A percentile compares a stretch with the other conserved stretches of the same genome.
Conservation (phyloP, 2,888 invertebrate species). For the Sarcophaga subvicina region DNA sequence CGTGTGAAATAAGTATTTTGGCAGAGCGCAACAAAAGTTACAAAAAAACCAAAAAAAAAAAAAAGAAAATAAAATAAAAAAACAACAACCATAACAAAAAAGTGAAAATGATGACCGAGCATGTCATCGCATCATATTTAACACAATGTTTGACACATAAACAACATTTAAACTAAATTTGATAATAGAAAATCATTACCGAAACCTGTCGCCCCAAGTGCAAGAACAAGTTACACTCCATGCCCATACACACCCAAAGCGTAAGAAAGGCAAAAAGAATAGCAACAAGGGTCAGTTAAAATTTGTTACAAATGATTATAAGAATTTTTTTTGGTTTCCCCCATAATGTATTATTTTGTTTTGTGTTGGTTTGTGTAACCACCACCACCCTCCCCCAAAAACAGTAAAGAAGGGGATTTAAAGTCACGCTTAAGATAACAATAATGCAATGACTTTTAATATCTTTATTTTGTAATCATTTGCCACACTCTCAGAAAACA, state of each 20-base stretch:
- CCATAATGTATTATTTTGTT: neutral
- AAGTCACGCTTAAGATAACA: conserved; percentile 69
- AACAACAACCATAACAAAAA: conserved; percentile 57
- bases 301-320: conserved; percentile 46
- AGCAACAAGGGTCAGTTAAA: conserved; percentile 60
- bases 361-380: neutral
- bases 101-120: conserved; percentile 68
- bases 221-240: neutral
- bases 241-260: neutral
- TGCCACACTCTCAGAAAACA: conserved; percentile 24
- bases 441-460: conserved; percentile 71
- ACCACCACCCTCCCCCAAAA: neutral
- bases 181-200: conserved; percentile 63
- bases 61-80: neutral
- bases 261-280: conserved; percentile 18
- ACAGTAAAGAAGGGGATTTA: conserved; percentile 27
- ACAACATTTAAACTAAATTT: conserved; percentile 66
- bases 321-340: neutral
- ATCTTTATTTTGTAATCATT: conserved; percentile 70
- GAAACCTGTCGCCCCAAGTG: conserved; percentile 56
- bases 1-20: conserved; percentile 47
- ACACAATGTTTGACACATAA: conserved; percentile 68
- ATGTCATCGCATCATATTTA: conserved; percentile 69
- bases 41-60: neutral
- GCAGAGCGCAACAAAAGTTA: neutral